These are phyloP conservation scores for Melanostoma scalare DNA, from an alignment of 2,888 invertebrate species.

Conservation along the genomic window DNA sequence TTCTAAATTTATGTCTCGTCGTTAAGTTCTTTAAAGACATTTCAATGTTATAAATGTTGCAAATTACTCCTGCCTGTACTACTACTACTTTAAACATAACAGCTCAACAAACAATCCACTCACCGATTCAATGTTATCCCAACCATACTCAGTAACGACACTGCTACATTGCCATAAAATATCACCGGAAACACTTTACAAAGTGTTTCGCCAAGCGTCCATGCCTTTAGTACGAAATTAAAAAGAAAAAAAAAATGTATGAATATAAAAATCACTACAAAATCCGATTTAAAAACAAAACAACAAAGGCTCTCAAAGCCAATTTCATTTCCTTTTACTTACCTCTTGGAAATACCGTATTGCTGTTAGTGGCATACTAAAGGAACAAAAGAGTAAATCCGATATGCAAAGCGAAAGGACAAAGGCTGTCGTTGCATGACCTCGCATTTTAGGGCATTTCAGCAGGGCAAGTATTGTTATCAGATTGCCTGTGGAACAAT, in stretches of 20 bases:
- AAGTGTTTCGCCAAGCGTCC: conserved; percentile 90
- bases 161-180: conserved; percentile 95
- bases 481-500: conserved; percentile 87
- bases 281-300: conserved; percentile 17
- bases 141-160: conserved; percentile 93
- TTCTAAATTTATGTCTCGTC: no score
- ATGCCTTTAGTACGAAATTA: conserved; percentile 81
- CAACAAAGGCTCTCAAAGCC: conserved; percentile 23
- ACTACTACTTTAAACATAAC: no score
- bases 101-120: conserved; percentile 73
- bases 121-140: conserved; percentile 94
- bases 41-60: no score
- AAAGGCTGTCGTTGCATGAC: conserved; percentile 94
- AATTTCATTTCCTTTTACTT: conserved; percentile 66
- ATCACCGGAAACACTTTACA: conserved; percentile 94
- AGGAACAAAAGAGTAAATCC: conserved; percentile 91
- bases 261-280: conserved; percentile 26
- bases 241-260: conserved; percentile 1
- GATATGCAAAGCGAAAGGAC: conserved; percentile 93
- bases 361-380: conserved; percentile 93
- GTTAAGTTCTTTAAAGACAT: no score
- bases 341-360: conserved; percentile 90
- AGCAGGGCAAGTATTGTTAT: conserved; percentile 91
- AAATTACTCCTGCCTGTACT: no score
- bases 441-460: conserved; percentile 89